A percentile compares a stretch with the other conserved stretches of the same genome.
Evolutionary conservation across 2,113 vertebrate species (phyloP).

Genomic region (Equus przewalskii): DNA sequence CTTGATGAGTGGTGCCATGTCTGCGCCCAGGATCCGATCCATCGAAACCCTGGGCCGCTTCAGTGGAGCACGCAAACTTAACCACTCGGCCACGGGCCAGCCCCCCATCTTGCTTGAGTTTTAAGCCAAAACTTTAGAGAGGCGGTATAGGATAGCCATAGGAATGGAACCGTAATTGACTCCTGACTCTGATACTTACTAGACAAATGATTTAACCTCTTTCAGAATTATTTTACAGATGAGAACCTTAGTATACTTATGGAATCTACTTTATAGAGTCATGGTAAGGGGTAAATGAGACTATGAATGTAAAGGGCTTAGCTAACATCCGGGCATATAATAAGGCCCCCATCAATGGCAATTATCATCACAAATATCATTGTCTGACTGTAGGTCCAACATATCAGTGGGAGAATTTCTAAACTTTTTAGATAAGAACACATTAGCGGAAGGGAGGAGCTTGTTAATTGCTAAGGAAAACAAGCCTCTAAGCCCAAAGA

Average conservation of each 20-base stretch:
- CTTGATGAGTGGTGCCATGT: too few relatives aligned
- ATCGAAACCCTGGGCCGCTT: too few relatives aligned
- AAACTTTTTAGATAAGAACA: not conserved
- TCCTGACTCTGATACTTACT: not conserved
- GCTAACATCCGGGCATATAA: not conserved
- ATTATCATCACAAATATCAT: not conserved
- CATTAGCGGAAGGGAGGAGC: not conserved
- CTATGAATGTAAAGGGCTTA: not conserved
- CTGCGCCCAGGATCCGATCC: too few relatives aligned
- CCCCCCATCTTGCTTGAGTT: not conserved
- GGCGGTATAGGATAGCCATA: not conserved
- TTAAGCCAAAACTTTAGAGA: not conserved
- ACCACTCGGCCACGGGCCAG: too few relatives aligned
- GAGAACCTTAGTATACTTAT: not conserved
- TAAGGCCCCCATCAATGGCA: not conserved
- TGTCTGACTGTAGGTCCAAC: not conserved
- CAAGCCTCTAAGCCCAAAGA: not conserved
- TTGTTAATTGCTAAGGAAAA: not conserved
- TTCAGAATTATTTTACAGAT: conserved; percentile 1
- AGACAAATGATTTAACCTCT: not conserved
- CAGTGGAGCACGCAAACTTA: too few relatives aligned
- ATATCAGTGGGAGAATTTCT: not conserved
- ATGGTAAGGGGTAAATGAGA: not conserved
- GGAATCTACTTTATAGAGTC: not conserved
- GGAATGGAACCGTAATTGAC: not conserved